These are phyloP conservation scores for Takifugu rubripes DNA, from an alignment of 2,797 vertebrate species.

Conservation along the genomic window DNA sequence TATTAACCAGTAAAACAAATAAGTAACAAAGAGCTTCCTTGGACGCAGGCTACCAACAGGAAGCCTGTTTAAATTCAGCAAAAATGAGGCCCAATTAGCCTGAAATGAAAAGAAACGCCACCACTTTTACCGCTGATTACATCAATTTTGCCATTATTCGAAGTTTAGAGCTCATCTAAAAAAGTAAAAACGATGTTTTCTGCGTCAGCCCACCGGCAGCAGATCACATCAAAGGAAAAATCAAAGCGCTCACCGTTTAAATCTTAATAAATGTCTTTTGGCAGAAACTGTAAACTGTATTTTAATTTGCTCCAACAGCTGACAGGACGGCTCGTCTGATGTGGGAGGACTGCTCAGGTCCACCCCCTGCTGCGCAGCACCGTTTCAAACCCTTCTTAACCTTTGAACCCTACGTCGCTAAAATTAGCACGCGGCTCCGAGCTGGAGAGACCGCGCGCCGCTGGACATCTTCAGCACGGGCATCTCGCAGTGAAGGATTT, in stretches of 20 bases:
- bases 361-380: conserved; percentile 3
- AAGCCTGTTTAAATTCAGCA: no score
- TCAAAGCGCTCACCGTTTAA: neutral
- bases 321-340: conserved; percentile 7
- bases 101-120: no score
- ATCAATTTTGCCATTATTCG: conserved; percentile 30
- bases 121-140: no score
- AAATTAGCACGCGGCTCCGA: conserved; percentile 14
- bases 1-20: conserved; percentile 7
- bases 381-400: conserved; percentile 5
- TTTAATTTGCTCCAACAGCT: conserved; percentile 16
- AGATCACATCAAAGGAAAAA: neutral
- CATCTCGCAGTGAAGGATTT: conserved; percentile 21
- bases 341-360: conserved; percentile 3
- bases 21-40: neutral
- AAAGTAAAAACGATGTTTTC: no score
- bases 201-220: no score
- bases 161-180: conserved; percentile 18
- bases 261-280: conserved; percentile 7
- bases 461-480: conserved; percentile 12
- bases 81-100: no score
- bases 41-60: neutral
- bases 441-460: conserved; percentile 2
- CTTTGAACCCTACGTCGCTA: conserved; percentile 7
- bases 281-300: neutral